Evolutionary conservation across 2,113 vertebrate genomes (phyloP).

Genomic region (Callaeas wilsoni): DNA sequence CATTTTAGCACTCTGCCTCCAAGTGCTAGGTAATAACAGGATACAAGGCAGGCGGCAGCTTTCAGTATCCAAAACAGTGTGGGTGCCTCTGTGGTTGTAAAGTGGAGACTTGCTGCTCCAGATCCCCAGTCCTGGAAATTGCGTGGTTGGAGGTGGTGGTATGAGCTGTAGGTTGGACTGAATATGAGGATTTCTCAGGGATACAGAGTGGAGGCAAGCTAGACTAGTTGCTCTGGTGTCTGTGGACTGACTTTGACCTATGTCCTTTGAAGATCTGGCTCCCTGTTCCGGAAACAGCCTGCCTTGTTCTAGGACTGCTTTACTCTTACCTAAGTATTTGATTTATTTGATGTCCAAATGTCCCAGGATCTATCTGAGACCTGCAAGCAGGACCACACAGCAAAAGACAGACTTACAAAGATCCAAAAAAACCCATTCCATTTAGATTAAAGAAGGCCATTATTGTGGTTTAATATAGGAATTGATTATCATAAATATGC

Average conservation of each 20-base stretch:
- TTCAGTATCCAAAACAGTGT: background rate
- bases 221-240: background rate
- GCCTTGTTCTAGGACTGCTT: background rate
- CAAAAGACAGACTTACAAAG: background rate
- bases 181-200: background rate
- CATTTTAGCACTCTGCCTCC: constrained; percentile 11
- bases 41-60: background rate
- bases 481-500: constrained; percentile 67
- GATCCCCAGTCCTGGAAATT: background rate
- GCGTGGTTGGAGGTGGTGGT: background rate
- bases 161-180: background rate
- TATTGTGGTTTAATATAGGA: constrained; percentile 61
- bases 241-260: background rate
- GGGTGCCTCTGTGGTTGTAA: background rate
- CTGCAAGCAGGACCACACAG: background rate
- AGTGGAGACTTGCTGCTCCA: background rate
- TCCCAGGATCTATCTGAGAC: background rate
- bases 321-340: background rate
- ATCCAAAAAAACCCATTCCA: background rate
- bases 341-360: background rate
- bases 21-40: background rate
- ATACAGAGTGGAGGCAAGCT: background rate
- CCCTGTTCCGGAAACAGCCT: background rate
- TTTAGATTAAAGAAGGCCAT: constrained; percentile 59
- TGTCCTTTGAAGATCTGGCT: background rate